Evolutionary conservation across 2,888 invertebrate species (phyloP).

Genomic region (Coleophora flavipennella): DNA sequence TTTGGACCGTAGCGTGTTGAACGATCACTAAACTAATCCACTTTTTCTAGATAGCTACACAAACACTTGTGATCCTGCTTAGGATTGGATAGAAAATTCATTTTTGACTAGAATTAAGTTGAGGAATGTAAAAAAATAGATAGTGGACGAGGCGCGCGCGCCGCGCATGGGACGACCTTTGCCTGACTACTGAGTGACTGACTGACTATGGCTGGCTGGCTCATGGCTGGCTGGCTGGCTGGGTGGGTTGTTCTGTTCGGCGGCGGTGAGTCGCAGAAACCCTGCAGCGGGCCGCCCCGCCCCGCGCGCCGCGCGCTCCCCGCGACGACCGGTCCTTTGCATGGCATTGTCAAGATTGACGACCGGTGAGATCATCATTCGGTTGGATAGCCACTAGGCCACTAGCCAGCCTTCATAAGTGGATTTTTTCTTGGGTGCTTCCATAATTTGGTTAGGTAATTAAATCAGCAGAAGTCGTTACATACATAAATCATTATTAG

Average conservation of each 20-base stretch:
- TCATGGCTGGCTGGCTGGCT: too few relatives aligned
- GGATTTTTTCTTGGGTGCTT: slow-evolving; percentile 37
- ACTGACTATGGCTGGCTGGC: too few relatives aligned
- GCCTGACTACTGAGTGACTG: slow-evolving; percentile 41
- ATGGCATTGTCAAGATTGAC: slow-evolving; percentile 67
- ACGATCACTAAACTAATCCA: slow-evolving; percentile 40
- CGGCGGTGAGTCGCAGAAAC: slow-evolving; percentile 59
- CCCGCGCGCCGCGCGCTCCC: slow-evolving; percentile 38
- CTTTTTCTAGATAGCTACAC: slow-evolving; percentile 38
- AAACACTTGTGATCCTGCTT: slow-evolving; percentile 26
- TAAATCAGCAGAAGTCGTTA: too few relatives aligned
- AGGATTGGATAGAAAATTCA: slow-evolving; percentile 34
- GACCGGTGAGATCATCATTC: slow-evolving; percentile 65
- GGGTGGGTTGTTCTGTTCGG: slow-evolving; percentile 42
- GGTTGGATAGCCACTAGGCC: slow-evolving; percentile 37
- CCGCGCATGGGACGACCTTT: slow-evolving; percentile 55
- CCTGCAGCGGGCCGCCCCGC: slow-evolving; percentile 46
- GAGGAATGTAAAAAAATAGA: slow-evolving; percentile 38
- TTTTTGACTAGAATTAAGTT: slow-evolving; percentile 45
- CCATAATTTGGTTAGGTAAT: slow-evolving; percentile 25
- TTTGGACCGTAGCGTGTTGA: slow-evolving; percentile 62
- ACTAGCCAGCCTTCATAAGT: too few relatives aligned
- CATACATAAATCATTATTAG: too few relatives aligned
- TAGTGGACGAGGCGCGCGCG: slow-evolving; percentile 50
- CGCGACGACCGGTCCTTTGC: slow-evolving; percentile 55